phyloP scores from a whole-genome alignment of 2,888 invertebrate genomes.

The Lycocerus yunnanus region DNA sequence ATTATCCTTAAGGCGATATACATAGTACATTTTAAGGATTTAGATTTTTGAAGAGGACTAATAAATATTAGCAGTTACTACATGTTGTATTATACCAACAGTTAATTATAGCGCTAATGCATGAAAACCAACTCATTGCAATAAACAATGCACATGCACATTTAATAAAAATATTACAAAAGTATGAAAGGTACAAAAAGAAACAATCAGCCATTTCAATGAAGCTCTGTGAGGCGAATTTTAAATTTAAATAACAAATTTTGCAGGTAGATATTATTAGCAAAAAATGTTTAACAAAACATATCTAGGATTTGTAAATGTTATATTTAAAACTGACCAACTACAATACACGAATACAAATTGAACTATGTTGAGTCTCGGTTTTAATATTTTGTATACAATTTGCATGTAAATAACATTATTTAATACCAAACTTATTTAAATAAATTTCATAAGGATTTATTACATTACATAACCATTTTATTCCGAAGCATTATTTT shows the following conservation, averaged over 20 bases:
- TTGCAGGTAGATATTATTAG: not conserved
- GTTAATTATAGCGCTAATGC: too few relatives aligned
- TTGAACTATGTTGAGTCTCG: not conserved
- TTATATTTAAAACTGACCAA: not conserved
- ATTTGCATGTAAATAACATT: not conserved
- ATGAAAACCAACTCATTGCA: too few relatives aligned
- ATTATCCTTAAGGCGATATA: too few relatives aligned
- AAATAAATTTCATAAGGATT: not conserved
- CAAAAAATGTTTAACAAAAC: not conserved
- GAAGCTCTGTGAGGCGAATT: not conserved
- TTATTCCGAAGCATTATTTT: not conserved
- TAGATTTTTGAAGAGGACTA: too few relatives aligned
- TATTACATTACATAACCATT: not conserved
- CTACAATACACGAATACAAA: not conserved
- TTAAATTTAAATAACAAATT: not conserved
- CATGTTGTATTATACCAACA: too few relatives aligned
- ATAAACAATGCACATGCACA: not conserved
- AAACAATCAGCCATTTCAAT: not conserved
- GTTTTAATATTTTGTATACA: not conserved
- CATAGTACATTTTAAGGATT: too few relatives aligned
- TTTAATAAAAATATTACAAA: not conserved
- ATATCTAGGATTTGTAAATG: not conserved
- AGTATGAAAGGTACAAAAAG: not conserved
- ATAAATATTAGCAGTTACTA: too few relatives aligned
- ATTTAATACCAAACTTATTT: not conserved